Percentiles rank a stretch among this genome's conserved stretches.
Evolutionary conservation across 2,113 vertebrate genomes (phyloP).

Genomic region (Chamaetylas fuelleborni): DNA sequence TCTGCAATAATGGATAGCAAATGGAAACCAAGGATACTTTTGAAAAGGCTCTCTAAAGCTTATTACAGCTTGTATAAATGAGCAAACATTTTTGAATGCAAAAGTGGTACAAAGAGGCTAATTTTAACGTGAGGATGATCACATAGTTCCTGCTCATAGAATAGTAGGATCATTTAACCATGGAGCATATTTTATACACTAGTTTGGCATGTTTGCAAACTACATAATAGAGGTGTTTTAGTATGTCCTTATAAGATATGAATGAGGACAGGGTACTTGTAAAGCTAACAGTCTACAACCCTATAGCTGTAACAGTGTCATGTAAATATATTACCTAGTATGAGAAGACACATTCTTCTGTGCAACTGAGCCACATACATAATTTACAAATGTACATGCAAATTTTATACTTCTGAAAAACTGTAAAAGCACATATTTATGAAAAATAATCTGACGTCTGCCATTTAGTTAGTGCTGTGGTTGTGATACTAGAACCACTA

Average conservation of each 20-base stretch:
- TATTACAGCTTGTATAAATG: not conserved
- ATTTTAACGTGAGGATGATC: not conserved
- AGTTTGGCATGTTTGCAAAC: not conserved
- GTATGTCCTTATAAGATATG: not conserved
- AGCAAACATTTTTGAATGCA: not conserved
- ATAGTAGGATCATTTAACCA: not conserved
- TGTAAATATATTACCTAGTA: not conserved
- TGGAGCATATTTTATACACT: not conserved
- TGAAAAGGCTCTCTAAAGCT: not conserved
- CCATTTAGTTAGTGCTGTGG: not conserved
- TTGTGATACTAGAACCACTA: not conserved
- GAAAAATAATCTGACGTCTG: not conserved
- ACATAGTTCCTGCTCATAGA: not conserved
- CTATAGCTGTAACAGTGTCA: not conserved
- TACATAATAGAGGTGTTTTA: not conserved
- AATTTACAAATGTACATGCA: not conserved
- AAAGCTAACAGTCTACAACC: not conserved
- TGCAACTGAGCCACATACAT: not conserved
- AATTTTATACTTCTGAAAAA: not conserved
- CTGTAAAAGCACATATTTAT: not conserved
- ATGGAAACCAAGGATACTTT: not conserved
- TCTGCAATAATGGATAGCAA: not conserved
- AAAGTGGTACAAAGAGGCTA: not conserved
- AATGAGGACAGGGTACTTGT: not conserved
- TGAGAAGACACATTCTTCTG: not conserved